phyloP scores from a whole-genome alignment of 1,140 invertebrate genomes.

The Drosophila chauvacae region DNA sequence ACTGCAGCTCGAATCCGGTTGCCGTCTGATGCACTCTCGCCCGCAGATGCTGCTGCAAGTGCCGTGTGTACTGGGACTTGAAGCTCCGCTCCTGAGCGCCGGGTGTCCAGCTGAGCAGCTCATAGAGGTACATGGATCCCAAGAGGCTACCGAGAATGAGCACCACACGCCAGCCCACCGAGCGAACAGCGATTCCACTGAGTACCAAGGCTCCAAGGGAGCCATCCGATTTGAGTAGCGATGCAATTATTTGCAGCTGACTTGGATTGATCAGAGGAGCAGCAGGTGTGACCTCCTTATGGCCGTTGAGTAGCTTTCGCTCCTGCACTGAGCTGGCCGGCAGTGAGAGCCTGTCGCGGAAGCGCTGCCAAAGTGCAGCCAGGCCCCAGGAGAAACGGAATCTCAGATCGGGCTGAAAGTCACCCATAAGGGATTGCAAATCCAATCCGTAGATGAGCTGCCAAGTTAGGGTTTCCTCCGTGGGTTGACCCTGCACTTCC shows the following conservation, averaged over 20 bases:
- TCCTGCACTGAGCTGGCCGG: neutral
- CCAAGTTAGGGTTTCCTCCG: slow-evolving; percentile 92
- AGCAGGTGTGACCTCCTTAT: slow-evolving; percentile 27
- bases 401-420: slow-evolving; percentile 98
- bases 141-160: slow-evolving; percentile 92
- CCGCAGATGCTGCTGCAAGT: slow-evolving; percentile 97
- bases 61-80: slow-evolving; percentile 97
- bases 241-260: slow-evolving; percentile 88
- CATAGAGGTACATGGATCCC: slow-evolving; percentile 96
- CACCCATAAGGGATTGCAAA: slow-evolving; percentile 97
- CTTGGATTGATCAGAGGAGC: slow-evolving; percentile 60
- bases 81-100: slow-evolving; percentile 97
- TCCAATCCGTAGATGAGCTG: slow-evolving; percentile 94
- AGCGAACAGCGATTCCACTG: slow-evolving; percentile 95
- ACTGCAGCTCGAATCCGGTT: slow-evolving; percentile 98
- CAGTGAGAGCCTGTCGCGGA: slow-evolving; percentile 86
- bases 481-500: slow-evolving; percentile 97
- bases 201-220: slow-evolving; percentile 92
- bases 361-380: slow-evolving; percentile 91
- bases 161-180: slow-evolving; percentile 97
- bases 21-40: slow-evolving; percentile 96
- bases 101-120: slow-evolving; percentile 98
- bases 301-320: slow-evolving; percentile 52
- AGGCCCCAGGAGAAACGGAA: slow-evolving; percentile 96
- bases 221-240: slow-evolving; percentile 90